phyloP scores from a whole-genome alignment of 2,797 vertebrate species.

The Sciaenops ocellatus region DNA sequence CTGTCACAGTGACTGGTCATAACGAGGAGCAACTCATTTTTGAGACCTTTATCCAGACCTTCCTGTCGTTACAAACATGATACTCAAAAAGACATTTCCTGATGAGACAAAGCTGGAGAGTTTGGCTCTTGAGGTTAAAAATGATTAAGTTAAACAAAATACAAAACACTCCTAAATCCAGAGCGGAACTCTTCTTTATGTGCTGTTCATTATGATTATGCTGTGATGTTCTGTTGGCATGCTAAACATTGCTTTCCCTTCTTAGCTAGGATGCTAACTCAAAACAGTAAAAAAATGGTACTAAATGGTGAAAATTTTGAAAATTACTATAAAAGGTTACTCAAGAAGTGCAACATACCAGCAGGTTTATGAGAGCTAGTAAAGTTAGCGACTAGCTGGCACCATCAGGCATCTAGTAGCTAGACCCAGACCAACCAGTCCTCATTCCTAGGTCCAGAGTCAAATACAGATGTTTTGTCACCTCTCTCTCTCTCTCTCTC shows the following conservation, averaged over 20 bases:
- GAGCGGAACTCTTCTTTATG: neutral
- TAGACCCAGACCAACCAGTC: too few relatives aligned
- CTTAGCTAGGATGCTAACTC: too few relatives aligned
- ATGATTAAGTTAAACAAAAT: neutral
- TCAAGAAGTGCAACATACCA: too few relatives aligned
- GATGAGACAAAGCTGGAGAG: neutral
- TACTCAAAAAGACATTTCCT: constrained; percentile 5
- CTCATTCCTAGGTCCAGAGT: too few relatives aligned
- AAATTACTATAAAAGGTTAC: too few relatives aligned
- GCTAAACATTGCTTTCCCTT: too few relatives aligned
- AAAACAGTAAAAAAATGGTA: too few relatives aligned
- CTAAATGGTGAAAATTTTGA: neutral
- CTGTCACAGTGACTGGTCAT: neutral
- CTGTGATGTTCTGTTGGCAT: neutral
- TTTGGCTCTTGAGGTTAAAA: neutral
- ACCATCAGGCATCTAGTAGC: neutral
- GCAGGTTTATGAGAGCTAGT: too few relatives aligned
- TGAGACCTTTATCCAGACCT: constrained; percentile 7
- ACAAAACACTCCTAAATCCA: neutral
- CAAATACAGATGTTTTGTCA: too few relatives aligned
- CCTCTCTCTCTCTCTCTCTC: too few relatives aligned
- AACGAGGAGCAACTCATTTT: neutral
- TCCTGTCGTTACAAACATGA: neutral
- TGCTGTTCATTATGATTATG: neutral
- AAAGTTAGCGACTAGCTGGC: neutral